Percentiles rank a stretch among this genome's conserved stretches.
These are phyloP conservation scores for Microplitis demolitor DNA, from an alignment of 1,140 invertebrate genomes.

Conservation along the genomic window DNA sequence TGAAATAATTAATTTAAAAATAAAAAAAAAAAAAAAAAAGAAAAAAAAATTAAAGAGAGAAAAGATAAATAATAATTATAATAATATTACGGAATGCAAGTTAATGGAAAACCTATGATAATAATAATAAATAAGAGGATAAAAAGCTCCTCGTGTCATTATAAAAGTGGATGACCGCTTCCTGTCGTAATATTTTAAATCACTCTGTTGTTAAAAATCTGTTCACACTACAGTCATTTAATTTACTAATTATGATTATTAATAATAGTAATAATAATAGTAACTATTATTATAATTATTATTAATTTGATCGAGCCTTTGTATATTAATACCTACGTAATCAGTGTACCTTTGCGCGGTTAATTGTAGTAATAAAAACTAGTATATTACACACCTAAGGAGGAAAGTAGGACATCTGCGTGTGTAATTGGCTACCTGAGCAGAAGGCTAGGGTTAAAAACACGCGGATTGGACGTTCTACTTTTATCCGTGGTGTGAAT, in stretches of 20 bases:
- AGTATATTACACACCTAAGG: too few relatives aligned
- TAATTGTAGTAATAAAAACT: constrained; percentile 39
- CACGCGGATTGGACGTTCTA: too few relatives aligned
- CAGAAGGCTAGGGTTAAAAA: too few relatives aligned
- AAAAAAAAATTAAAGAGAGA: constrained; percentile 9
- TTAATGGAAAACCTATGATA: constrained; percentile 16
- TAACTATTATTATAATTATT: not conserved
- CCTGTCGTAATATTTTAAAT: constrained; percentile 43
- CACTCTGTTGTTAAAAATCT: constrained; percentile 47
- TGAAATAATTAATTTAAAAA: too few relatives aligned
- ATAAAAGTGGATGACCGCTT: constrained; percentile 39
- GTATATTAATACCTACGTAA: constrained; percentile 38
- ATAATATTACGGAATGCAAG: constrained; percentile 25
- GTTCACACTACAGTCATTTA: constrained; percentile 17
- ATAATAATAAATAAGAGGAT: constrained; percentile 23
- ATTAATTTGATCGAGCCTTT: constrained; percentile 23
- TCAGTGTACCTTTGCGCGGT: constrained; percentile 39
- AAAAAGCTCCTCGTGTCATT: constrained; percentile 34
- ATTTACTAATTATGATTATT: constrained; percentile 14
- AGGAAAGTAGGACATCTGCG: too few relatives aligned
- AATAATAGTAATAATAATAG: not conserved
- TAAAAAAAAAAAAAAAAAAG: not conserved
- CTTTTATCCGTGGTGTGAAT: too few relatives aligned
- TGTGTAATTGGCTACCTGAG: too few relatives aligned
- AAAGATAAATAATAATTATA: not conserved